phyloP scores from a whole-genome alignment of 1,140 invertebrate species.

The Trichomalopsis sarcophagae region DNA sequence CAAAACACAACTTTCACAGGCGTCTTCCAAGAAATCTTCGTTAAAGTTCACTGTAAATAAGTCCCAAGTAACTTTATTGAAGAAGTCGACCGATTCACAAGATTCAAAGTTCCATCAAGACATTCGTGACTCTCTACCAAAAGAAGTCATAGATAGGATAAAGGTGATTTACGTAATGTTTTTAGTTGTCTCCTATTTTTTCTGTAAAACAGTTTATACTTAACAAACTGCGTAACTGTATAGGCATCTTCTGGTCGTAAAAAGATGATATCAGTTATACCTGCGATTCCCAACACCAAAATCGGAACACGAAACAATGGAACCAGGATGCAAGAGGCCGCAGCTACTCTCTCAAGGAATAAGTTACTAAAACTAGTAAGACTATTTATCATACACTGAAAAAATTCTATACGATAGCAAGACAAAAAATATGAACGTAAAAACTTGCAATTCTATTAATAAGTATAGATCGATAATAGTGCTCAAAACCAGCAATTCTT shows the following conservation, averaged over 20 bases:
- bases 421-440: too few relatives aligned
- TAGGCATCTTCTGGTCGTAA: constrained; percentile 71
- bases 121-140: constrained; percentile 68
- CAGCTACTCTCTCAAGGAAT: constrained; percentile 62
- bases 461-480: background rate
- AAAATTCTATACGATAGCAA: background rate
- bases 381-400: background rate
- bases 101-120: constrained; percentile 65
- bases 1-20: background rate
- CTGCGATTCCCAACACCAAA: constrained; percentile 68
- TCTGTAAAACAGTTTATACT: constrained; percentile 9
- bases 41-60: constrained; percentile 46
- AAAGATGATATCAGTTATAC: constrained; percentile 73
- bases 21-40: background rate
- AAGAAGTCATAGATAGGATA: constrained; percentile 74
- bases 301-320: constrained; percentile 57
- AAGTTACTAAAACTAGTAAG: constrained; percentile 68
- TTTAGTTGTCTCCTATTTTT: background rate
- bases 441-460: too few relatives aligned
- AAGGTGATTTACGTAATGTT: constrained; percentile 64
- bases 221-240: constrained; percentile 20
- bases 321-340: constrained; percentile 69
- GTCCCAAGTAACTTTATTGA: constrained; percentile 36
- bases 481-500: too few relatives aligned
- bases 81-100: constrained; percentile 56